Percentiles rank a stretch among this genome's conserved stretches.
Evolutionary conservation across 2,888 invertebrate species (phyloP).

Genomic region (Stenodera caucasica): DNA sequence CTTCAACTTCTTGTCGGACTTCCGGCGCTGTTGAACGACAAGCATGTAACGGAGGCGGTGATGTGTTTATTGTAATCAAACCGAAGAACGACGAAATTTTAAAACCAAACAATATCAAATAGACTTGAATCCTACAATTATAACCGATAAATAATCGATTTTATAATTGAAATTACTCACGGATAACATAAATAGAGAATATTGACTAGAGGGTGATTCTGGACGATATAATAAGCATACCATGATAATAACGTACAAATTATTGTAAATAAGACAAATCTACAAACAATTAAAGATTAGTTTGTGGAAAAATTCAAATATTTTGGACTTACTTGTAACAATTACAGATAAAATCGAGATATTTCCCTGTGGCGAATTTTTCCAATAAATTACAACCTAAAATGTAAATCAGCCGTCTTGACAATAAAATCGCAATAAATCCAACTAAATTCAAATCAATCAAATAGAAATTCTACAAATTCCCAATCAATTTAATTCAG

Average conservation of each 20-base stretch:
- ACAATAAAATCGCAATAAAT: conserved; percentile 80
- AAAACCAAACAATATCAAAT: conserved; percentile 80
- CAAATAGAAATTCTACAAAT: conserved; percentile 87
- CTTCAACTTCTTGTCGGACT: conserved; percentile 83
- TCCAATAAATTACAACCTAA: conserved; percentile 46
- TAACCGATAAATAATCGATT: background rate
- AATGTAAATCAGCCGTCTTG: conserved; percentile 74
- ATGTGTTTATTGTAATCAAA: conserved; percentile 50
- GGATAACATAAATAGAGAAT: conserved; percentile 87
- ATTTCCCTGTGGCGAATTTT: conserved; percentile 37
- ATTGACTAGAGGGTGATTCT: conserved; percentile 75
- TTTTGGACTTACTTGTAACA: conserved; percentile 10
- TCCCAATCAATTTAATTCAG: conserved; percentile 10
- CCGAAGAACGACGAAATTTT: conserved; percentile 78
- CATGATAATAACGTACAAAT: conserved; percentile 65
- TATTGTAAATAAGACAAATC: conserved; percentile 65
- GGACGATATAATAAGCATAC: conserved; percentile 72
- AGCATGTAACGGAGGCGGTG: conserved; percentile 69
- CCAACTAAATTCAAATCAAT: conserved; percentile 87
- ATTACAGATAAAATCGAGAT: conserved; percentile 33
- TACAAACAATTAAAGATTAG: conserved; percentile 51
- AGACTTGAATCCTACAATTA: conserved; percentile 68
- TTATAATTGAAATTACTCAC: conserved; percentile 63
- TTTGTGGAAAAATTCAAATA: background rate
- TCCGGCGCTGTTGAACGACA: conserved; percentile 73